Base-by-base conservation (phyloP, 64 coral and sea anemone species). In the Pocillopora damicornis region DNA sequence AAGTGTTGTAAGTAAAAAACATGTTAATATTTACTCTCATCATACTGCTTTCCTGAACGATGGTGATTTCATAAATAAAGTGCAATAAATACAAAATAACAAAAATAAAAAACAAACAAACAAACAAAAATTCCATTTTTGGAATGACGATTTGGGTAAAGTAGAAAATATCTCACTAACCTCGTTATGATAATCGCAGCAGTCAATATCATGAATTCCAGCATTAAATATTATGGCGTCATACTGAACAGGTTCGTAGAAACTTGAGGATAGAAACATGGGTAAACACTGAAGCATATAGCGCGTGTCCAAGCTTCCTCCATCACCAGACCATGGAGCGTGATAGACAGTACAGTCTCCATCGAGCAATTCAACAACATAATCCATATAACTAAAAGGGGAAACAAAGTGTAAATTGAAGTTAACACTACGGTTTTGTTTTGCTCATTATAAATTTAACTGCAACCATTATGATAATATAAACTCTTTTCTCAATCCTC, bases 221-320 rank as follows among this genome's bases (percentile, higher is more conserved):
- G 91, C 73, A 15, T 93, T 93, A 38, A 93, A 61, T 20, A 93
- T 76, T 59, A 93, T 93, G 4, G 76, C 91, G 56, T 93, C 87
- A 78, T 93, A 93, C 59, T 89, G 80, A 18, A 93, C 91, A 3
- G 87, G 87, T 22, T 89, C 83, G 58, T 85, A 82, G 64, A 80
- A 82, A 75, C 87, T 93, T 58, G 86, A 88, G 13, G 91, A 93
- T 37, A 93, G 11, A 67, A 93, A 82, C 74, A 93, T n/a, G 18
- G 91, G 91, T 72, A 93, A 30, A 18, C 91, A 93, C 61, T 93
- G 77, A 38, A 89, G 79, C 8, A 93, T 84, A 60, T 93, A 88
- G 13, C 87, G 69, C 37, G 87, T 93, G 79, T 93, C 91, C 91
- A 93, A 56, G 56, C 86, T 86, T 7, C 91, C 91, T 73, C 91